Base-by-base conservation (phyloP, 2,113 vertebrate species). In the Myxocyprinus asiaticus region DNA sequence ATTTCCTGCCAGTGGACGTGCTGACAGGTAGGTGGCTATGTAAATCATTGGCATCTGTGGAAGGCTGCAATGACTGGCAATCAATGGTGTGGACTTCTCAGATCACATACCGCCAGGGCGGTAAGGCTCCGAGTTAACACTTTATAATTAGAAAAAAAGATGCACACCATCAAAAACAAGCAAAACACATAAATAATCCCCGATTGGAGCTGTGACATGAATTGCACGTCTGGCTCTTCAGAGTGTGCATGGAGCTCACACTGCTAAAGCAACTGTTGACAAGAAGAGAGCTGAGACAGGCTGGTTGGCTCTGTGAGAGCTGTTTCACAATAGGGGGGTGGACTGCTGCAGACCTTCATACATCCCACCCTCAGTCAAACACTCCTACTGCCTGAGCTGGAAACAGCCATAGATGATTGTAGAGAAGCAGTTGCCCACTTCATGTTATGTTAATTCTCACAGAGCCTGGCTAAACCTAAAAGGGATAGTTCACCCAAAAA, bases 21-120 rank as follows among this genome's bases (percentile, higher is more conserved):
- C 62, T 83, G 84, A 85, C 72, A 83, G 70, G 76, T 85, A 79
- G 84, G 81, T 81, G 84, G 72, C 62, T 79, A 59, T 63, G 81
- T 11, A 59, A 66, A 50, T 77, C 67, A 64, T 45, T 6, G 53
- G 58, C 74, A 81, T 81, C 71, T 45, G 65, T 64, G 73, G 62
- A 82, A 14, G 8, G 61, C 67, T 67, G n/a, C n/a, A n/a, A n/a
- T n/a, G n/a, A n/a, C n/a, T n/a, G n/a, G n/a, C n/a, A n/a, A n/a
- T 62, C 63, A 61, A 56, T 12, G 10, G 53, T 50, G 42, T 62
- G 48, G 51, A 64, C n/a, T n/a, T n/a, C n/a, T n/a, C n/a, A n/a
- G n/a, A n/a, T n/a, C n/a, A n/a, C n/a, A n/a, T n/a, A n/a, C n/a
- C n/a, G n/a, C n/a, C n/a, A n/a, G n/a, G n/a, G n/a, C 59, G 45